Conservation (phyloP, 2,113 vertebrate genomes). For the Nicator chloris region DNA sequence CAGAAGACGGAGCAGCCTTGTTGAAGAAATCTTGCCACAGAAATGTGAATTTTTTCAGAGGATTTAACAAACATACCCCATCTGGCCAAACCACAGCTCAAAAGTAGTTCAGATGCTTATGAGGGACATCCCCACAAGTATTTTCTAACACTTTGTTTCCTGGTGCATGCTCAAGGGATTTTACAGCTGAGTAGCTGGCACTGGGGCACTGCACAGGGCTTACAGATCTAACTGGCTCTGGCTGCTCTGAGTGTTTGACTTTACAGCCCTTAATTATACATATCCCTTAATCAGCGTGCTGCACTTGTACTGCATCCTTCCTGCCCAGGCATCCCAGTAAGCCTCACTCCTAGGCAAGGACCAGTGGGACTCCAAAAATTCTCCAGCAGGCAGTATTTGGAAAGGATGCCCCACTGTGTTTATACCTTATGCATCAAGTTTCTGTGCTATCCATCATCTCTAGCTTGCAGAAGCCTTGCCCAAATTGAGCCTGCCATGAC, state of each 20-base stretch:
- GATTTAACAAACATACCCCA: background rate
- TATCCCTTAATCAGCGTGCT: accelerated
- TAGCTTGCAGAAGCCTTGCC: background rate
- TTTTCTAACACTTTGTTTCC: background rate
- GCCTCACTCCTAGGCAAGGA: background rate
- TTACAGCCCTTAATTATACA: background rate
- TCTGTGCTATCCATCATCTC: background rate
- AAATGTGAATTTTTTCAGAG: background rate
- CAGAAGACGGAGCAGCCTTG: background rate
- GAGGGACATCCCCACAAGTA: background rate
- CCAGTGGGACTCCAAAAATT: background rate
- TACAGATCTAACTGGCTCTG: background rate
- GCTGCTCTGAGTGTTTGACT: background rate
- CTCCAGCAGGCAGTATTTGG: background rate
- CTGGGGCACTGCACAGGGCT: background rate
- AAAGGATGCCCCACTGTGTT: background rate
- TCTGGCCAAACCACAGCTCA: background rate
- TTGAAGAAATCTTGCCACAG: background rate
- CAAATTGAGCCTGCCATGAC: background rate
- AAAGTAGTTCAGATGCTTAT: background rate
- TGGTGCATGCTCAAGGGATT: background rate
- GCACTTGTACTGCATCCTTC: background rate
- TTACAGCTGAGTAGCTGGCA: background rate
- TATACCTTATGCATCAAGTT: background rate
- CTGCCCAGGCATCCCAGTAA: background rate